Percentiles rank a stretch among this genome's conserved stretches.
These are phyloP conservation scores for Lepidurus arcticus DNA, from an alignment of 1,140 invertebrate species.

Conservation along the genomic window DNA sequence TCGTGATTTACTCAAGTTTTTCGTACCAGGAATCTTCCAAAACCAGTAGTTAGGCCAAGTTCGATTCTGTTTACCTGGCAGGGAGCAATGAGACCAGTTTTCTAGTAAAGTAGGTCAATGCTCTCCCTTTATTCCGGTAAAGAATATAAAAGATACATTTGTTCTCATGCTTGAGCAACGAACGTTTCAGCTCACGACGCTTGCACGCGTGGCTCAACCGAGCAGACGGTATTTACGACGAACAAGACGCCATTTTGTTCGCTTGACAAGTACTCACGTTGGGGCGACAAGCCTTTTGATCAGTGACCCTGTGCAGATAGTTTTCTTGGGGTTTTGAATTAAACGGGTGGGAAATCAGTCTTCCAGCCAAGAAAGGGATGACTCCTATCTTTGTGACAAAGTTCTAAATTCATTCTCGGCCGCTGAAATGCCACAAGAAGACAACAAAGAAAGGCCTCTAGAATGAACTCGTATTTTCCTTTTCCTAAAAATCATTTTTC, in stretches of 20 bases:
- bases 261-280: not conserved
- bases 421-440: not conserved
- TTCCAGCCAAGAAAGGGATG: not conserved
- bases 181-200: too few species aligned
- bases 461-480: not conserved
- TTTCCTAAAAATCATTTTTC: not conserved
- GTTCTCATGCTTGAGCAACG: not conserved
- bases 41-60: too few species aligned
- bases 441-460: not conserved
- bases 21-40: too few species aligned
- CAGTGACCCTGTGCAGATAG: not conserved
- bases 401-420: not conserved
- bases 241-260: not conserved
- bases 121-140: too few species aligned
- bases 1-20: too few species aligned
- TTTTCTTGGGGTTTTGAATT: not conserved
- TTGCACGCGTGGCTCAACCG: too few species aligned
- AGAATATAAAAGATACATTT: too few species aligned
- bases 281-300: not conserved
- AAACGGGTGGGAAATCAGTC: not conserved
- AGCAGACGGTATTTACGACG: not conserved
- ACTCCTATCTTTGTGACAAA: not conserved
- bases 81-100: too few species aligned
- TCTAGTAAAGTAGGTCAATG: too few species aligned
- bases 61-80: too few species aligned